Base-by-base conservation (phyloP, 2,888 invertebrate genomes). In the Cosmia trapezina region DNA sequence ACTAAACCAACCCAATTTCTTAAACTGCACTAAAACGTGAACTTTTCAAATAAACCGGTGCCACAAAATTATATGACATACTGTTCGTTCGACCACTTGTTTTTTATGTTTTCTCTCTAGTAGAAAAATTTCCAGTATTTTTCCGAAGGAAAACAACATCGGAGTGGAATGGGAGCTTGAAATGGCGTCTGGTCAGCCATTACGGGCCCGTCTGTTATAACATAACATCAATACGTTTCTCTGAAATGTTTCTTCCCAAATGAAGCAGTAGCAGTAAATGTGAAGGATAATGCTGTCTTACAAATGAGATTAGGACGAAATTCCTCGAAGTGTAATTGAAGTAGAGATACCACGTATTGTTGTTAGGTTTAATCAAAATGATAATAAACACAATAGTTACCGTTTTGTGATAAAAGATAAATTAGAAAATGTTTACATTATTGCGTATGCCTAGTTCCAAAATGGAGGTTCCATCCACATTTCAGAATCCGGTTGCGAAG, bases 151-250 rank as follows among this genome's bases (percentile, higher is more conserved):
- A 86, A 87, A 85, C 83, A 88, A 85, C 82, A 77, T 79, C 71
- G 33, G 63, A 77, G 63, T 67, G 61, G 69, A 86, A 81, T 79
- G 73, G 78, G 68, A 73, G 68, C 76, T 72, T 64, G 72, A 77
- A 87, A 87, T 81, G 87, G 83, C 86, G 86, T 88, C 79, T 84
- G 86, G 86, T 80, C 84, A 83, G 76, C 82, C 81, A 82, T 87
- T 84, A 85, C 70, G 77, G 49, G 70, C 73, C 71, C 78, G 81
- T 83, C 79, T 66, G 78, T 77, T 83, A 83, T 88, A 83, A 78
- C 79, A 76, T 79, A 83, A 78, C 81, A 76, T 78, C 82, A 83
- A 85, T 87, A 86, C 81, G 76, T 82, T 76, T 77, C 73, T 64
- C 65, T 54, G 74, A 79, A 82, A 80, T 72, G 81, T 79, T 86